Evolutionary conservation across 2,888 invertebrate genomes (phyloP), one percentile per base, ranked within the genome.

Genomic region (Conops quadrifasciatus): DNA sequence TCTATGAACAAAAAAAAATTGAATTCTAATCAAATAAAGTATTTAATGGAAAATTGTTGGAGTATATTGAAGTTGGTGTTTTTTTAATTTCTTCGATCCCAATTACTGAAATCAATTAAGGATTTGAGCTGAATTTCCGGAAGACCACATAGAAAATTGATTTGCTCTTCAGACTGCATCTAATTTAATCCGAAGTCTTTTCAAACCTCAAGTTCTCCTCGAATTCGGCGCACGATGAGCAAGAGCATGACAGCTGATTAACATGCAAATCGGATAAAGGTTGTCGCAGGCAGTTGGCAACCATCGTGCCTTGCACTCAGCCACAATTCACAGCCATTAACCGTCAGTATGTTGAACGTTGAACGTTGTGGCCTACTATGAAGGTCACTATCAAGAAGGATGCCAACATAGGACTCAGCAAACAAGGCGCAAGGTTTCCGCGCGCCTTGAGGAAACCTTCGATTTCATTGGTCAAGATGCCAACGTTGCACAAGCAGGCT

Each of bases 201-300:
- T 2, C 47, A 45, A 47, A 47, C 45, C 45, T 24, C 26, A 24
- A 2, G 26, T 26, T 36, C 36, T 9, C 9, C 36, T 36, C 36
- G 9, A 36, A 58, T 28, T 58, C 28, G 2, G 28, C 4, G 15
- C 3, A 26, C 26, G 21, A 26, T 9, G n/a, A n/a, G n/a, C n/a
- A 15, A 4, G 49, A 15, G 49, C n/a, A n/a, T 24, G 59, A 16
- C 30, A 16, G 30, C 21, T 53, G 36, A 66, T 66, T 66, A 66
- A 66, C 36, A 66, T 66, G 66, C 36, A 56, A 66, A 66, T 66
- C 56, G n/a, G 66, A 66, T 66, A 56, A 66, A n/a, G 24, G 36
- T 4, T 53, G 24, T 24, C 24, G 43, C 59, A 28, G 36, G 19
- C 53, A 62, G 43, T 9, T 19, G 9, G 2, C 62, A 62, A 21